Evolutionary conservation across 2,113 vertebrate genomes (phyloP).

Genomic region (Pedetes capensis): DNA sequence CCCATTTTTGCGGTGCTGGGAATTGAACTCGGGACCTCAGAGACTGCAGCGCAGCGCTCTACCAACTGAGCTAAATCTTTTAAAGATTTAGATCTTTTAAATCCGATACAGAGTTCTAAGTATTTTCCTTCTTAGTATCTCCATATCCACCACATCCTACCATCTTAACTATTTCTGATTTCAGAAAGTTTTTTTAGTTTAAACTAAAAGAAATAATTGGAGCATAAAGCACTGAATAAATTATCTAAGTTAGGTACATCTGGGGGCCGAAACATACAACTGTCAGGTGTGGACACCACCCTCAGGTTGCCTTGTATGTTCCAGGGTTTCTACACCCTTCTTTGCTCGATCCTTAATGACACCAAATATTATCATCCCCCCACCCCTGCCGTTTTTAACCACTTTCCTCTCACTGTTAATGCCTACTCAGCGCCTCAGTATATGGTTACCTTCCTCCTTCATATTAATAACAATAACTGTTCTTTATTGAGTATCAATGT

Average conservation of each 20-base stretch:
- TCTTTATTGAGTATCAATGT: neutral
- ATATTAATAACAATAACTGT: neutral
- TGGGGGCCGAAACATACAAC: neutral
- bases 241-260: neutral
- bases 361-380: neutral
- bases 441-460: neutral
- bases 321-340: neutral
- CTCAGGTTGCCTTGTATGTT: accelerated
- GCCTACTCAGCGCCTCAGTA: neutral
- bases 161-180: neutral
- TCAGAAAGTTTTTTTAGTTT: neutral
- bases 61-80: too few relatives aligned
- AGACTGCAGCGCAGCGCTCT: too few relatives aligned
- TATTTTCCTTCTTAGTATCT: neutral
- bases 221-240: neutral
- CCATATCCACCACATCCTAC: neutral
- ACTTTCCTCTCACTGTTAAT: neutral
- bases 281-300: too few relatives aligned
- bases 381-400: neutral
- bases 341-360: neutral
- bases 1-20: too few relatives aligned
- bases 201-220: neutral
- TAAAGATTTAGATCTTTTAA: too few relatives aligned
- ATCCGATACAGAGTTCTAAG: neutral
- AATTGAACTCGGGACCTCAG: too few relatives aligned